Base-by-base conservation (phyloP, 2,113 vertebrate species). In the Oncorhynchus gorbuscha region DNA sequence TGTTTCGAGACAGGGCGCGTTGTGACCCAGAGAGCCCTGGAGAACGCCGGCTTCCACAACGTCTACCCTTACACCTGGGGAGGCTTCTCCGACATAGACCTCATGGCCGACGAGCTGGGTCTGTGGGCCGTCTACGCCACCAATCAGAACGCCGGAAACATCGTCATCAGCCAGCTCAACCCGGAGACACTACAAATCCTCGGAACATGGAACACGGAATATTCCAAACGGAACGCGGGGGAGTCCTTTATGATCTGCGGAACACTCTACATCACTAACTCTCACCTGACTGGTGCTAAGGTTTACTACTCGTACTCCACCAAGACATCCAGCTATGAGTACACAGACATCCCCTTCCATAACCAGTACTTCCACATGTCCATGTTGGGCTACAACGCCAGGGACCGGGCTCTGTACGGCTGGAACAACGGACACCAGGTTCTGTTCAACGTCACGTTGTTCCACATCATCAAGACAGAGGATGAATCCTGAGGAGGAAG, bases 361-460 rank as follows among this genome's bases (percentile, higher is more conserved):
- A 99, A 99, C 81, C 98, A 98, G 80, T 99, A 99, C 88, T 99
- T 98, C 84, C 98, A 99, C 91, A 97, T 99, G 93, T 99, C 98
- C 75, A 99, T 99, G 98, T 90, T 99, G 89, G 98, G 99, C 92
- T 99, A 99, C 92, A 99, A 99, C 30, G 94, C 97, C 75, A 94
- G 97, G 87, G 98, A 99, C 84, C 94, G 96, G 68, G 94, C 96
- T 73, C 95, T 99, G 35, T 99, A 99, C 58, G 98, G 97, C 81
- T 99, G 98, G 98, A 99, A 99, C 92, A 99, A 99, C 0, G 98
- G 98, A 51, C 98, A 99, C 89, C 98, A 99, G 88, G 95, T 99
- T 75, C 94, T 99, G 70, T 99, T 99, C 89, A 99, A 99, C 0
- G 96, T 99, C 67, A 99, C 98, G 0, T 95, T 99, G 90, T 99